Evolutionary conservation across 2,888 invertebrate species (phyloP).

Genomic region (Cheilosia scutellata): DNA sequence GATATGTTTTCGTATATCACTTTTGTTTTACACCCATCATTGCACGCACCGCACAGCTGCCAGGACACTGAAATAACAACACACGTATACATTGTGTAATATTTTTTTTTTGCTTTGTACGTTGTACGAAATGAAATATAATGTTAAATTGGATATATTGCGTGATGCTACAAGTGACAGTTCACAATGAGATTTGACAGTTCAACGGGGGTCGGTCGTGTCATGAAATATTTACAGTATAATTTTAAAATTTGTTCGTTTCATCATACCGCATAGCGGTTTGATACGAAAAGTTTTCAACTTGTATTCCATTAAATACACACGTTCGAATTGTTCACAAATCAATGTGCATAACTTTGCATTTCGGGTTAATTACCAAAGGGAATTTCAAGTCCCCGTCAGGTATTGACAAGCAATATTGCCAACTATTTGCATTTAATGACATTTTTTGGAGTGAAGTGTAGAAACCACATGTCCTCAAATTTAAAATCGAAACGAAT

Average conservation of each 20-base stretch:
- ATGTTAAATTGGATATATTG: slow-evolving; percentile 50
- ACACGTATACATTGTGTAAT: neutral
- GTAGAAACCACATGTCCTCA: too few species aligned
- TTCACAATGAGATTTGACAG: slow-evolving; percentile 52
- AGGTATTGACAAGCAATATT: neutral
- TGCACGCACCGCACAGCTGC: neutral
- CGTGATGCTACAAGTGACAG: slow-evolving; percentile 39
- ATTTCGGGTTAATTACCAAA: neutral
- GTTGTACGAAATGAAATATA: slow-evolving; percentile 10
- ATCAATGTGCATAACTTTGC: slow-evolving; percentile 14
- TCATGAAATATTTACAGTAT: slow-evolving; percentile 62
- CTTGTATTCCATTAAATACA: neutral
- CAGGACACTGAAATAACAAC: neutral
- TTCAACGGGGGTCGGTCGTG: slow-evolving; percentile 38
- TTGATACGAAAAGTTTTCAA: neutral
- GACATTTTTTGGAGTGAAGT: neutral
- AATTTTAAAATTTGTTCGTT: slow-evolving; percentile 9
- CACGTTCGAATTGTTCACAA: slow-evolving; percentile 2
- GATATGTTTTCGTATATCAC: neutral
- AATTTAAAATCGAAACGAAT: too few species aligned
- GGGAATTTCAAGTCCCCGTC: neutral
- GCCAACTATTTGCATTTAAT: neutral
- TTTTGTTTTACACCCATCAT: neutral
- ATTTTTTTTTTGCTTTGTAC: slow-evolving; percentile 2
- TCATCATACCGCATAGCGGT: neutral